Conservation (phyloP, 2,888 invertebrate species). For the Clanis bilineata region DNA sequence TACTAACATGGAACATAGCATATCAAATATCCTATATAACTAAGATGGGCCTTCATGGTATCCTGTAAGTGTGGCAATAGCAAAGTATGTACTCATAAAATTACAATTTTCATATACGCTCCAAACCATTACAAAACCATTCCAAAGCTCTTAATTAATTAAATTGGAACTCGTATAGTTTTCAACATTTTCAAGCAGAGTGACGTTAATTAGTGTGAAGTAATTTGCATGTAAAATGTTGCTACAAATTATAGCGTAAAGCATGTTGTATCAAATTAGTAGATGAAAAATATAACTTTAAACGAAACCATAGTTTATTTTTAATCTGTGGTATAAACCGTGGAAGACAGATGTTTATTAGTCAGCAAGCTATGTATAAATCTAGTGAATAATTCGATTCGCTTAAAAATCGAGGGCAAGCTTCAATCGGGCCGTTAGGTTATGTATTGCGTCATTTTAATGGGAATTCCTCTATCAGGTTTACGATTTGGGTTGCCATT, state of each 20-base stretch:
- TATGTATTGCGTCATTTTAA: slow-evolving; percentile 51
- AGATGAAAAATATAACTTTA: neutral
- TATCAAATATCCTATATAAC: no score
- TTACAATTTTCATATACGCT: slow-evolving; percentile 1
- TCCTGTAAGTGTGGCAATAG: neutral
- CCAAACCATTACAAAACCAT: neutral
- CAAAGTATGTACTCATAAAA: slow-evolving; percentile 6
- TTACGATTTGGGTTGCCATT: slow-evolving; percentile 55
- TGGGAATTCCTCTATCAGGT: slow-evolving; percentile 54
- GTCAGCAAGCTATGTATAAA: neutral
- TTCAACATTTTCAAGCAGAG: slow-evolving; percentile 7
- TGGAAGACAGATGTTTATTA: neutral
- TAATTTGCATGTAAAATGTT: slow-evolving; percentile 8
- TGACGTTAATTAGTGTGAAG: slow-evolving; percentile 10
- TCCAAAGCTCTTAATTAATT: neutral
- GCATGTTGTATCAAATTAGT: neutral
- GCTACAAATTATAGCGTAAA: neutral
- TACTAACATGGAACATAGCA: no score
- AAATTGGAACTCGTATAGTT: slow-evolving; percentile 6
- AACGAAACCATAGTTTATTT: neutral
- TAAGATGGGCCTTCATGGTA: neutral
- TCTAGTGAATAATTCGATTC: neutral
- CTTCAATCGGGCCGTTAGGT: slow-evolving; percentile 42
- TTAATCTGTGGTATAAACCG: neutral
- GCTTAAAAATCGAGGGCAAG: slow-evolving; percentile 41